Base-by-base conservation (phyloP, 1,140 invertebrate species). In the Ephestia elutella region DNA sequence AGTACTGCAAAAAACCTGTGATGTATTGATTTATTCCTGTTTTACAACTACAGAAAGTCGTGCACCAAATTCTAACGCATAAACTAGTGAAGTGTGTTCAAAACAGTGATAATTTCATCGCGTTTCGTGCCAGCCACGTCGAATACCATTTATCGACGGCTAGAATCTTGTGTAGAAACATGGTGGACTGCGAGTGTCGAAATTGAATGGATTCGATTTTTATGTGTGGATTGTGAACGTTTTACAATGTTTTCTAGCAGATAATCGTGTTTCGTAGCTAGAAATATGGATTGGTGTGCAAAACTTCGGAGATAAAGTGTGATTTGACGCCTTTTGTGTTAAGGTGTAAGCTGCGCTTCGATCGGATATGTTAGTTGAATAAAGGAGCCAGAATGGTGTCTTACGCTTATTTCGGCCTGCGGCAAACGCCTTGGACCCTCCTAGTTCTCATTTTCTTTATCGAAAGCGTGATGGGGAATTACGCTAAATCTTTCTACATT, bases 401-500 rank as follows among this genome's bases (percentile, higher is more conserved):
- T 57, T 73, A 78, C 57, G 70, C 76, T 62, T 84, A 79, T 65
- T 78, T 86, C 62, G 87, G 86, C 32, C 73, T 82, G 56, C 74
- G 82, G 72, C 80, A 86, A 59, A 77, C 86, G 60, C 82, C 79
- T 30, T 89, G 87, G 89, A 87, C 86, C 51, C 63, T 89, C 17
- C 57, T 90, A 50, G 89, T 95, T 71, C 90, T 95, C 68, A 90
- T 95, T 70, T 90, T 95, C 77, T 94, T 92, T 89, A 91, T 95
- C 70, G 93, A 95, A 90, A 94, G 93, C 73, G 93, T 95, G 20
- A 89, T 95, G 79, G 94, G 93, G 64, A 94, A 93, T 79, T 94
- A 93, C 86, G 94, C 94, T 53, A 95, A 95, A 84, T 93, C 93
- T 15, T 95, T 95, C 85, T 94, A 93, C 86, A 94, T 95, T 89